These are phyloP conservation scores for Seriola quinqueradiata DNA, from an alignment of 2,113 vertebrate species.

Conservation along the genomic window DNA sequence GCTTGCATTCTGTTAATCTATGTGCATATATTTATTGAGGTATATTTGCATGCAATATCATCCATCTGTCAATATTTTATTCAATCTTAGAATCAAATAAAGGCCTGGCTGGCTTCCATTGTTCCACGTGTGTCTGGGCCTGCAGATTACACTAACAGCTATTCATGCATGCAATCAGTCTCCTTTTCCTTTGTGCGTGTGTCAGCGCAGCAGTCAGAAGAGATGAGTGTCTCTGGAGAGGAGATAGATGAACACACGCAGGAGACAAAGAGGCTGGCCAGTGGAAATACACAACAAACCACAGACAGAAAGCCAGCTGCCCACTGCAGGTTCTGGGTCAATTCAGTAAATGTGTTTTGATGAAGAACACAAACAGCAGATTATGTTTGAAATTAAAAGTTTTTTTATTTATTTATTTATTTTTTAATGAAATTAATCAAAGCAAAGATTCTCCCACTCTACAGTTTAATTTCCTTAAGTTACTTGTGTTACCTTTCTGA, in stretches of 20 bases:
- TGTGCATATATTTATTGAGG: conserved; percentile 14
- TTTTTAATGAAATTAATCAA: neutral
- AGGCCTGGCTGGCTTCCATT: conserved; percentile 46
- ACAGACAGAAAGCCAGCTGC: conserved; percentile 68
- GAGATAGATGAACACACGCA: conserved; percentile 63
- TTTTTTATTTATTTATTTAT: neutral
- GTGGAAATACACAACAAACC: conserved; percentile 56
- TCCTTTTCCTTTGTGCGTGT: conserved; percentile 73
- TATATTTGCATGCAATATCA: conserved; percentile 24
- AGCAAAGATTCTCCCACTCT: neutral
- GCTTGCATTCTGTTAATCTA: neutral
- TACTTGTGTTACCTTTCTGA: too few species aligned
- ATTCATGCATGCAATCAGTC: conserved; percentile 67
- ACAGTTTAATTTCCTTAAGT: neutral
- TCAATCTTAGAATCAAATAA: conserved; percentile 47
- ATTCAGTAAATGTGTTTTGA: conserved; percentile 22
- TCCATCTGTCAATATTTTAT: conserved; percentile 46
- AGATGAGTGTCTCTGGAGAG: conserved; percentile 74
- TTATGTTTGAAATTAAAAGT: conserved; percentile 1
- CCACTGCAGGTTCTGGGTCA: conserved; percentile 45
- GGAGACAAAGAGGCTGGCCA: conserved; percentile 70
- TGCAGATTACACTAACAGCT: conserved; percentile 65
- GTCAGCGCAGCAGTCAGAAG: conserved; percentile 74
- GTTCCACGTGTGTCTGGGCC: conserved; percentile 53
- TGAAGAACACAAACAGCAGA: conserved; percentile 26